phyloP scores from a whole-genome alignment of 1,140 invertebrate genomes.

The Spodoptera litura region DNA sequence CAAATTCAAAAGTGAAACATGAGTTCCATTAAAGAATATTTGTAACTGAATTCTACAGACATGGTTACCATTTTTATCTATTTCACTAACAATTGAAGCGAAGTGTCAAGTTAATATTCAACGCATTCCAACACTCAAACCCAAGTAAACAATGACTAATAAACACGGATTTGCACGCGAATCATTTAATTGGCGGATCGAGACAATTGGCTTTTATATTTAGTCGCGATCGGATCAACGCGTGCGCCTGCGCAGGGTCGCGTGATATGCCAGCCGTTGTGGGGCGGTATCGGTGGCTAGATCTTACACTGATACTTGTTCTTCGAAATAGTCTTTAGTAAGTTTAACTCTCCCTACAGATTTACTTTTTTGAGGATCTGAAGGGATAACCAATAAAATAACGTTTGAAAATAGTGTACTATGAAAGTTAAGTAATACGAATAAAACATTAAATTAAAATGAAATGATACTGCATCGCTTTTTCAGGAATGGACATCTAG shows the following conservation, averaged over 20 bases:
- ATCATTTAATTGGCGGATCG: conserved; percentile 46
- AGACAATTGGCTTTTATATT: conserved; percentile 43
- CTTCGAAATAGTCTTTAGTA: background rate
- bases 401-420: no score
- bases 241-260: conserved; percentile 54
- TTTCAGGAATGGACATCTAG: no score
- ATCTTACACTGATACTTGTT: conserved; percentile 16
- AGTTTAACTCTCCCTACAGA: background rate
- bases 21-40: no score
- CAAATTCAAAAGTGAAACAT: no score
- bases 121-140: background rate
- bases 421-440: no score
- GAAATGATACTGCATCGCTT: no score
- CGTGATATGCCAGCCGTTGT: conserved; percentile 68
- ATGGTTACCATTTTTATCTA: no score
- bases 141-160: conserved; percentile 21
- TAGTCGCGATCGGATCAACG: conserved; percentile 30
- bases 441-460: no score
- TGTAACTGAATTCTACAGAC: no score
- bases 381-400: no score
- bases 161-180: conserved; percentile 29
- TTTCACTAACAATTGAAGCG: background rate
- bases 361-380: background rate
- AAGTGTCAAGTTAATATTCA: background rate
- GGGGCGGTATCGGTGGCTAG: conserved; percentile 19